Percentiles rank a stretch among this genome's conserved stretches.
Conservation (phyloP, 1,140 invertebrate genomes). For the Platyscapa corneri region DNA sequence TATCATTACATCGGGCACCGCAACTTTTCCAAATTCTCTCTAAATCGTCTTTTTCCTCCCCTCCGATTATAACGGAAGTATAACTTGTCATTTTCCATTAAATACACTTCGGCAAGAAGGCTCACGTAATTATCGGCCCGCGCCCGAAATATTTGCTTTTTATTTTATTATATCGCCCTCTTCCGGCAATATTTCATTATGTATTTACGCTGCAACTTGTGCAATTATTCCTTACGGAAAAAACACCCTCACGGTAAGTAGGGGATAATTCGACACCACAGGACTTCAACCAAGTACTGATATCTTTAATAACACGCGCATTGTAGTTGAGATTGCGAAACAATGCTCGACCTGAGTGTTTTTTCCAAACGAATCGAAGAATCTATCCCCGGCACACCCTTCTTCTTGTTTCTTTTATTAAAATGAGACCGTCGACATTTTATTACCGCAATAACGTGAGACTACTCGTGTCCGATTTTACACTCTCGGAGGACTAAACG, state of each 20-base stretch:
- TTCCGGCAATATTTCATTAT: background rate
- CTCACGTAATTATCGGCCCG: slow-evolving; percentile 32
- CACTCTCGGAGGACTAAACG: slow-evolving; percentile 52
- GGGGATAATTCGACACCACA: background rate
- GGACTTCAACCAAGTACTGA: background rate
- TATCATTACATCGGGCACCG: slow-evolving; percentile 20
- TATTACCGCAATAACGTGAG: slow-evolving; percentile 41
- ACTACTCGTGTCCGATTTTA: slow-evolving; percentile 49
- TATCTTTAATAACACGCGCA: background rate
- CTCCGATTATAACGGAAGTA: slow-evolving; percentile 7
- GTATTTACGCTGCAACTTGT: background rate
- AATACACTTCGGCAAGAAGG: slow-evolving; percentile 40
- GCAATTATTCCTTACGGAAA: background rate
- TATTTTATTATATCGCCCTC: slow-evolving; percentile 1
- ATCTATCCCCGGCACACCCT: background rate
- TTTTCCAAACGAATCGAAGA: background rate
- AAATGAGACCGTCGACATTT: slow-evolving; percentile 47
- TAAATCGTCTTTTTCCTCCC: slow-evolving; percentile 33
- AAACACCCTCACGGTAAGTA: background rate
- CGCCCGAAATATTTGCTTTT: slow-evolving; percentile 20
- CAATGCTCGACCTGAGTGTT: background rate
- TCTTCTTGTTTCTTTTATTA: background rate
- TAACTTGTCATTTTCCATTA: slow-evolving; percentile 29
- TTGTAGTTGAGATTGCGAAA: background rate
- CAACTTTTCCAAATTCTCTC: slow-evolving; percentile 34